Conservation (phyloP, 2,113 vertebrate species). For the Oryzias curvinotus region DNA sequence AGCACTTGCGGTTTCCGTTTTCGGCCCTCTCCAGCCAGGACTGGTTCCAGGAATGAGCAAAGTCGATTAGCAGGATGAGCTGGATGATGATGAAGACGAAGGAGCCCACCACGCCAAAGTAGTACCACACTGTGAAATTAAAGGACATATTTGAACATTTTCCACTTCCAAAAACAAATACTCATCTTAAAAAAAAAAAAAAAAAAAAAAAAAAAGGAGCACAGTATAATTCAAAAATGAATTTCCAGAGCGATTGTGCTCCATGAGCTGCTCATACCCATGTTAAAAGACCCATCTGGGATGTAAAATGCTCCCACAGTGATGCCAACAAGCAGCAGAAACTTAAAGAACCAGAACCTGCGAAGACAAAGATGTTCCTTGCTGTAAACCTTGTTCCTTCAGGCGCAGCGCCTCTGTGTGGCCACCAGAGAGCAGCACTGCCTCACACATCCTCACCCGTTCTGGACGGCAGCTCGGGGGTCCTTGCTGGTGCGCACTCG, state of each 20-base stretch:
- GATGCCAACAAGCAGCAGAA: constrained; percentile 86
- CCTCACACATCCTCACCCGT: constrained; percentile 71
- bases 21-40: constrained; percentile 81
- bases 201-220: no score
- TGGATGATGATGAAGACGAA: constrained; percentile 92
- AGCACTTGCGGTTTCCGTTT: constrained; percentile 79
- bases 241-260: neutral
- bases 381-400: neutral
- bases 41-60: constrained; percentile 91
- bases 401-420: constrained; percentile 13
- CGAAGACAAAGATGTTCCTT: neutral
- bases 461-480: constrained; percentile 85
- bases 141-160: neutral
- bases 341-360: constrained; percentile 97
- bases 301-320: constrained; percentile 94
- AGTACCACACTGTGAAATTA: constrained; percentile 86
- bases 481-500: constrained; percentile 88
- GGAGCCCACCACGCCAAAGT: constrained; percentile 86
- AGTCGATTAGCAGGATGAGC: constrained; percentile 88
- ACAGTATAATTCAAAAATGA: neutral
- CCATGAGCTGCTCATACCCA: constrained; percentile 66
- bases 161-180: no score
- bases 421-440: constrained; percentile 42
- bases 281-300: constrained; percentile 83
- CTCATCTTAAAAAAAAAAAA: neutral